A percentile compares a stretch with the other conserved stretches of the same genome.
Conservation (phyloP, 2,113 vertebrate genomes). For the Lichenostomus cassidix region DNA sequence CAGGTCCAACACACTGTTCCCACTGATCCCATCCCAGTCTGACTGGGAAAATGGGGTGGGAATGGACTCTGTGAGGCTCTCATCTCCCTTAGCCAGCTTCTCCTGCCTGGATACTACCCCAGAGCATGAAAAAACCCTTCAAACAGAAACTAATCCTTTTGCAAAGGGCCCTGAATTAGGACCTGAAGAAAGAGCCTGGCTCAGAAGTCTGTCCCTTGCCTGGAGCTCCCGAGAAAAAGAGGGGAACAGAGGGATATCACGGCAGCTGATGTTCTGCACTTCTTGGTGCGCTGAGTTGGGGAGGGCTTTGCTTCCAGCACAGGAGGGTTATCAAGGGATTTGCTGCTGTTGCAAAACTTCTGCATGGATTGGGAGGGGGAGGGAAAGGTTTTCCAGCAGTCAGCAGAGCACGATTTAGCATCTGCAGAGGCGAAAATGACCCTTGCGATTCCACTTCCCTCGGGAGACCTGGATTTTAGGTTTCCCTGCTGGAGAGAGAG, state of each 20-base stretch:
- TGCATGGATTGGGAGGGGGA: conserved; percentile 47
- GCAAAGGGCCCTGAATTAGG: conserved; percentile 24
- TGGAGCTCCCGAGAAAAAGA: conserved; percentile 19
- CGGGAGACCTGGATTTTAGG: conserved; percentile 23
- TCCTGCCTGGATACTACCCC: not conserved
- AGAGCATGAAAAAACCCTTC: not conserved
- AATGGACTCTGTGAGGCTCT: not conserved
- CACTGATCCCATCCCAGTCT: not conserved
- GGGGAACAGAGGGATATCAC: not conserved
- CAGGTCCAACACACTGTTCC: not conserved
- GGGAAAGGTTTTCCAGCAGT: conserved; percentile 60
- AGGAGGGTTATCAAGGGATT: conserved; percentile 63
- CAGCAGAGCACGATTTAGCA: conserved; percentile 65
- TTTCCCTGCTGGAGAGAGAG: not conserved
- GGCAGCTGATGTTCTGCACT: conserved; percentile 33
- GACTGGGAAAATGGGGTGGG: not conserved
- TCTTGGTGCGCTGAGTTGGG: conserved; percentile 30
- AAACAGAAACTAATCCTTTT: conserved; percentile 60
- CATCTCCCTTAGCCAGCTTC: not conserved
- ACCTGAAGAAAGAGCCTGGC: conserved; percentile 14
- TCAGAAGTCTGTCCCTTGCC: conserved; percentile 45
- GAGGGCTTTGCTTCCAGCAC: conserved; percentile 62
- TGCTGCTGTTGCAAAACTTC: conserved; percentile 68
- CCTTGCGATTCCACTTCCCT: conserved; percentile 40
- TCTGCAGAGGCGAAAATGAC: conserved; percentile 62